A percentile compares a stretch with the other conserved stretches of the same genome.
Evolutionary conservation across 2,113 vertebrate species (phyloP).

Genomic region (Scomber colias): DNA sequence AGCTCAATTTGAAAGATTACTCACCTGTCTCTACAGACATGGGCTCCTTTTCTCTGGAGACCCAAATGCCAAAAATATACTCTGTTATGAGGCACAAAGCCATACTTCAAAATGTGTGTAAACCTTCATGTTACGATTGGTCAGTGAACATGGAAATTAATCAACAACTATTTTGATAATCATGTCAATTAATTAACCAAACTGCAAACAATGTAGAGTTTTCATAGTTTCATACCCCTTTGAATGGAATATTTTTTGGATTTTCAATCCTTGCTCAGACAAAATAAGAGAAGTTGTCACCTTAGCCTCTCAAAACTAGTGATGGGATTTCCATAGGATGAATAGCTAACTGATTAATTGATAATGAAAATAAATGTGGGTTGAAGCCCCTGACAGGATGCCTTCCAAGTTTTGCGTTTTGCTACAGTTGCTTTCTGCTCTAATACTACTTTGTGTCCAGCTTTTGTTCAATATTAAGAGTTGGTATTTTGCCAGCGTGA

Average conservation of each 20-base stretch:
- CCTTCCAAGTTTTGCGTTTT: not conserved
- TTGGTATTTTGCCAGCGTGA: slow-evolving; percentile 33
- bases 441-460: not conserved
- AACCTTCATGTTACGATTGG: not conserved
- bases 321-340: too few species aligned
- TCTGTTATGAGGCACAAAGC: slow-evolving; percentile 27
- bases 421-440: not conserved
- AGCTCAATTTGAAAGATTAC: not conserved
- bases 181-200: not conserved
- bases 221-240: not conserved
- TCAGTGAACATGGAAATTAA: not conserved
- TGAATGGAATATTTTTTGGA: not conserved
- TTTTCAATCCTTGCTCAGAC: not conserved
- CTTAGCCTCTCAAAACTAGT: not conserved
- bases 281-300: not conserved
- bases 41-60: slow-evolving; percentile 19
- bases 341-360: not conserved
- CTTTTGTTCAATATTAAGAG: slow-evolving; percentile 3
- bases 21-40: not conserved
- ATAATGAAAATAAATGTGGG: not conserved
- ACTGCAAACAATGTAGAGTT: not conserved
- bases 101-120: slow-evolving; percentile 1
- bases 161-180: not conserved
- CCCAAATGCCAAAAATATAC: slow-evolving; percentile 33
- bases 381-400: not conserved